Conservation (phyloP, 2,113 vertebrate genomes). For the Heteronetta atricapilla region DNA sequence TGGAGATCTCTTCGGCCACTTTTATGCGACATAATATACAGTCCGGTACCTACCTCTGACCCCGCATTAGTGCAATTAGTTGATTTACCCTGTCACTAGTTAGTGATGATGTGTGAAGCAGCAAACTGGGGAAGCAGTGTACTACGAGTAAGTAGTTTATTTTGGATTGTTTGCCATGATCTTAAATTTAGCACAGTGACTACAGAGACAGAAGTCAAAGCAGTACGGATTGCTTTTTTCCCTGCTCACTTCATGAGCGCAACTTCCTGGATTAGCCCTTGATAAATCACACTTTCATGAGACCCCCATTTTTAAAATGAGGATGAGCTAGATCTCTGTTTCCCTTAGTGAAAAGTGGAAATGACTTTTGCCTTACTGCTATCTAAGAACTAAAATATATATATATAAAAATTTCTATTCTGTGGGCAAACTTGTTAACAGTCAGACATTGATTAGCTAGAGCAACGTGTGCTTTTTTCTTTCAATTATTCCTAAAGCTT, state of each 20-base stretch:
- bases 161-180: background rate
- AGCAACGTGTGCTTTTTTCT: background rate
- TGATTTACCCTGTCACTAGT: background rate
- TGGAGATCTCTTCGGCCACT: background rate
- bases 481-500: background rate
- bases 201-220: background rate
- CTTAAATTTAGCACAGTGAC: background rate
- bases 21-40: background rate
- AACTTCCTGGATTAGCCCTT: background rate
- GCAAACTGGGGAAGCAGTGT: background rate
- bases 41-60: background rate
- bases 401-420: background rate
- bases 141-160: background rate
- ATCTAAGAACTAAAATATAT: background rate
- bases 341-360: background rate
- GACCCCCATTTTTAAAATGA: background rate
- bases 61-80: background rate
- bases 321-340: background rate
- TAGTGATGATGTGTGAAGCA: background rate
- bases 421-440: background rate
- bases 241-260: background rate
- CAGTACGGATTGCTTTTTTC: background rate
- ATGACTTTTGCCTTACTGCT: background rate
- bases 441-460: background rate
- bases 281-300: background rate